phyloP scores from a whole-genome alignment of 2,888 invertebrate genomes.

The Hydrotaea cyrtoneurina region DNA sequence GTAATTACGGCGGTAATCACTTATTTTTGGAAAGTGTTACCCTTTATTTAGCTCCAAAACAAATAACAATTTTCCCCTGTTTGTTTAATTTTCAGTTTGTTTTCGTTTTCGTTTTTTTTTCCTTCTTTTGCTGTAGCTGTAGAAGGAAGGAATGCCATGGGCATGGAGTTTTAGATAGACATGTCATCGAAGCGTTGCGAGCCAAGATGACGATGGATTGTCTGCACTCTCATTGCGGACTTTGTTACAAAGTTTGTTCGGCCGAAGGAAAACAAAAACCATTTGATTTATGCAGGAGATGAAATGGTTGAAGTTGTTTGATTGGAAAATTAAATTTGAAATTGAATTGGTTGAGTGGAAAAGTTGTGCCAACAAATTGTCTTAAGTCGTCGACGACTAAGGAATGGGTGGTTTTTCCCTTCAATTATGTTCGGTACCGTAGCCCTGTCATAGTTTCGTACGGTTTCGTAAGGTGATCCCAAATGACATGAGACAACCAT shows the following conservation, averaged over 20 bases:
- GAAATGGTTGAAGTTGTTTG: neutral
- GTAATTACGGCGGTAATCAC: conserved; percentile 34
- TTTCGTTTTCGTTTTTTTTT: neutral
- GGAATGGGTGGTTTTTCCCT: too few relatives aligned
- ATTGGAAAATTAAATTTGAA: neutral
- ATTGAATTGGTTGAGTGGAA: too few relatives aligned
- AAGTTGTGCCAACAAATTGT: too few relatives aligned
- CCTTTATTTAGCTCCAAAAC: conserved; percentile 49
- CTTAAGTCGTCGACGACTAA: too few relatives aligned
- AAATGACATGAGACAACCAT: too few relatives aligned
- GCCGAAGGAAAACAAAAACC: neutral
- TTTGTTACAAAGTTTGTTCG: too few relatives aligned
- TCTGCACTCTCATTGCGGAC: neutral
- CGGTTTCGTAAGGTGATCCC: too few relatives aligned
- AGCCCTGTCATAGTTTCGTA: too few relatives aligned
- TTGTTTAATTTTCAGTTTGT: neutral
- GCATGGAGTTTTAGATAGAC: neutral
- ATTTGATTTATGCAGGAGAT: neutral
- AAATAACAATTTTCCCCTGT: conserved; percentile 23
- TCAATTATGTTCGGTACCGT: too few relatives aligned
- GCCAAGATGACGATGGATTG: neutral
- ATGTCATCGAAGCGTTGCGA: neutral
- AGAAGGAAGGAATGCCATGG: too few relatives aligned
- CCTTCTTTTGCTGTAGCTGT: neutral
- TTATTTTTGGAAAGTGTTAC: conserved; percentile 58